These are phyloP conservation scores for Boleophthalmus pectinirostris DNA, from an alignment of 2,113 vertebrate genomes.

Conservation along the genomic window DNA sequence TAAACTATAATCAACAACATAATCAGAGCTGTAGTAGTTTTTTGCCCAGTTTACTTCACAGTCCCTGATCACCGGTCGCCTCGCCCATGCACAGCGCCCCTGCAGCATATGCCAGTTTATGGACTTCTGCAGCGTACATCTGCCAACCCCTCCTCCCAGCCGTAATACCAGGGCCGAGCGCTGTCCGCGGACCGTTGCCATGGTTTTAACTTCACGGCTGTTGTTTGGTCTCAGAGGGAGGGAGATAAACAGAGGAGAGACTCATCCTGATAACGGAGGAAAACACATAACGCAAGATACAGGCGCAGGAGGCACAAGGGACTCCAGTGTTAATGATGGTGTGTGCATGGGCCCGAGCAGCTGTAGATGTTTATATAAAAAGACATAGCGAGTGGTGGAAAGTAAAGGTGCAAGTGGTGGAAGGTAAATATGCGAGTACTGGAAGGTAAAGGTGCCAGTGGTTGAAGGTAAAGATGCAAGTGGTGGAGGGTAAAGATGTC, in stretches of 20 bases:
- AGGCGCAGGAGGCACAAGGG: neutral
- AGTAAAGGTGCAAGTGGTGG: no score
- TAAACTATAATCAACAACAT: no score
- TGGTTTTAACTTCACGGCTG: conserved; percentile 57
- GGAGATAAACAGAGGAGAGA: conserved; percentile 53
- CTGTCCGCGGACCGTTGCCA: conserved; percentile 61
- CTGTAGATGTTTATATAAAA: no score
- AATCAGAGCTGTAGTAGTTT: no score
- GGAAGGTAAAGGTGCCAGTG: no score
- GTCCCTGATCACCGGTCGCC: neutral
- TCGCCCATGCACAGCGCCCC: neutral
- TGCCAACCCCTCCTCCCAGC: conserved; percentile 34
- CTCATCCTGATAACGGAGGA: conserved; percentile 50
- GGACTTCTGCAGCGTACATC: conserved; percentile 6
- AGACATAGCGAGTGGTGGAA: no score
- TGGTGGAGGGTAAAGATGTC: no score
- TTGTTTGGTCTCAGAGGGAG: conserved; percentile 52
- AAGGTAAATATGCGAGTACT: no score
- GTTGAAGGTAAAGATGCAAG: no score
- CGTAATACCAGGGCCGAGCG: conserved; percentile 50
- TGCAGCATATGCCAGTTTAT: neutral
- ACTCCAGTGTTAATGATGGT: neutral
- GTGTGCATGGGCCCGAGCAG: neutral
- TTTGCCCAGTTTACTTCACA: no score
- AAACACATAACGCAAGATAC: conserved; percentile 14